These are phyloP conservation scores for Neomorphus geoffroyi DNA, from an alignment of 2,797 vertebrate species.

Conservation along the genomic window DNA sequence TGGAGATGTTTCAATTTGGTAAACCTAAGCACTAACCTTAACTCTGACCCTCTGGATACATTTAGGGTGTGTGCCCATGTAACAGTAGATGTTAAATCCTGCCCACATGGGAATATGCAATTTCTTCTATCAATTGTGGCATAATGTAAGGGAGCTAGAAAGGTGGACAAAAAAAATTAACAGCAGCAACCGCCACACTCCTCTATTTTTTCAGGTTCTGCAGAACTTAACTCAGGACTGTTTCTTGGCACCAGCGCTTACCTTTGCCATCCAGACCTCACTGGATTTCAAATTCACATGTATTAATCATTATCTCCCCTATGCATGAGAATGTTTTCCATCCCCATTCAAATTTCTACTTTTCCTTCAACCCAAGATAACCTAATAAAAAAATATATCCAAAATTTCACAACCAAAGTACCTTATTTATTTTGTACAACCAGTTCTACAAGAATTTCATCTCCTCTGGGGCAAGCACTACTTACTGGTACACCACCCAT, in stretches of 20 bases:
- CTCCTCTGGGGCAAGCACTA: neutral
- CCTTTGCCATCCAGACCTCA: neutral
- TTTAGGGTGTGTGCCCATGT: neutral
- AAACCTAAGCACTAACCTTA: neutral
- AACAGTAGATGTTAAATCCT: neutral
- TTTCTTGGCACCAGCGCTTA: neutral
- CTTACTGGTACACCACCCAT: neutral
- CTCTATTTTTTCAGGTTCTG: neutral
- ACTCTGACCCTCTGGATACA: neutral
- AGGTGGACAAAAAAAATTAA: neutral
- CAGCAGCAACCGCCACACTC: neutral
- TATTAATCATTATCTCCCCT: neutral
- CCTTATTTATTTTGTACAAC: neutral
- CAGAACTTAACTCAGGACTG: neutral
- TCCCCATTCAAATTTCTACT: neutral
- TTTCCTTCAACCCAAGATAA: neutral
- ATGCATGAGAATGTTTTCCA: neutral
- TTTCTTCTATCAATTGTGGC: neutral
- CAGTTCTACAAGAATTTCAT: neutral
- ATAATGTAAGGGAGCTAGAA: neutral
- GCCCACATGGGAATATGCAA: neutral
- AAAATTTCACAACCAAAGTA: neutral
- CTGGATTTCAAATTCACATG: neutral
- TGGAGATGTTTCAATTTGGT: neutral
- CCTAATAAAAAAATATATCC: neutral